These are phyloP conservation scores for Thryonomys swinderianus DNA, from an alignment of 2,113 vertebrate genomes.

Conservation along the genomic window DNA sequence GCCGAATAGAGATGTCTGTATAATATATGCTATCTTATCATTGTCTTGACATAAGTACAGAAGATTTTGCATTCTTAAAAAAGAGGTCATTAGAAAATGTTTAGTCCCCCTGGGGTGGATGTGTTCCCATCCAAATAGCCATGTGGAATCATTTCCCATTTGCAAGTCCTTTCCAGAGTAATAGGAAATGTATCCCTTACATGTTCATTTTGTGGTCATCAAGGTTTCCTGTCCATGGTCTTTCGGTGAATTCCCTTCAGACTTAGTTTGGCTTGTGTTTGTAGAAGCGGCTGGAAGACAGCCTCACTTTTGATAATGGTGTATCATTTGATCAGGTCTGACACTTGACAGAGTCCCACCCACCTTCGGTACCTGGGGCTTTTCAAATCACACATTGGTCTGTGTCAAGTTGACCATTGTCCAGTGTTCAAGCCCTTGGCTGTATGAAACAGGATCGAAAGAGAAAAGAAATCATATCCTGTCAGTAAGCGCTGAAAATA, in stretches of 20 bases:
- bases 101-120: not conserved
- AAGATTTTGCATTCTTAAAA: not conserved
- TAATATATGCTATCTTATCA: not conserved
- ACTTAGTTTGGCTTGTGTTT: conserved; percentile 4
- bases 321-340: conserved; percentile 60
- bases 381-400: conserved; percentile 53
- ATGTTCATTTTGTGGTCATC: conserved; percentile 66
- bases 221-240: conserved; percentile 65
- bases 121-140: not conserved
- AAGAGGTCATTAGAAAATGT: not conserved
- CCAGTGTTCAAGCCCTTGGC: conserved; percentile 75
- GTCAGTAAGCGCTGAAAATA: conserved; percentile 93
- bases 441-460: conserved; percentile 81
- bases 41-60: not conserved
- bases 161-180: not conserved
- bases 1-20: not conserved
- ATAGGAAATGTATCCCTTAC: not conserved
- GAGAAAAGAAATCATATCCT: conserved; percentile 88
- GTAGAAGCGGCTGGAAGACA: conserved; percentile 8
- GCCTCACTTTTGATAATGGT: conserved; percentile 50
- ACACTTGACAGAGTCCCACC: not conserved
- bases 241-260: conserved; percentile 54
- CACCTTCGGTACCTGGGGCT: conserved; percentile 1
- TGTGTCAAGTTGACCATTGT: conserved; percentile 68
- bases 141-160: not conserved